Base-by-base conservation (phyloP, 2,797 vertebrate genomes). In the Cottoperca gobio region DNA sequence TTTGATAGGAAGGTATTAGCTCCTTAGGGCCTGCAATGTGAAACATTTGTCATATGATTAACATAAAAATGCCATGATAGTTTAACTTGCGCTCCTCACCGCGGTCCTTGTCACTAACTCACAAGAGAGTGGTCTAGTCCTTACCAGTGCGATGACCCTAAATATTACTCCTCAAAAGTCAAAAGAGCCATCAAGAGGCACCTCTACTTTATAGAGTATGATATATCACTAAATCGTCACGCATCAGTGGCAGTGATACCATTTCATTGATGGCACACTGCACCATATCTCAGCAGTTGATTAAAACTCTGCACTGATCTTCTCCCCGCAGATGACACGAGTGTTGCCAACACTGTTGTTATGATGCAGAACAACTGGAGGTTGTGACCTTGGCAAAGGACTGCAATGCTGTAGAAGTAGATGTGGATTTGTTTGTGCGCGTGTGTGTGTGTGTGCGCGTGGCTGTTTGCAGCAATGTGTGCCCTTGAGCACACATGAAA, bases 381-480 rank as follows among this genome's bases (percentile, higher is more conserved):
- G 88, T 85, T 64, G n/a, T 61, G 86, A 89, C 88, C 84, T 92
- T 90, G 85, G 73, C 24, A 8, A 73, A 78, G 69, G 76, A 83
- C 73, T 68, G 83, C 76, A 69, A 40, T 45, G 55, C 66, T 48
- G 40, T 58, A 35, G 13, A 72, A 53, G 35, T 16, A 66, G 12
- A 40, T 23, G 31, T 55, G 43, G 37, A 63, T 72, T 31, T 58
- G 43, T 70, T 21, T 72, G 31, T 60, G 35, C 5, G 33, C 39
- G 35, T 46, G 46, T 50, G 31, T 45, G 42, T 14, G 13, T 42
- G 40, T 49, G 48, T 49, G 48, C 49, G 21, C 16, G 49, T 26
- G 57, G 6, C 7, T 40, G 21, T 24, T 16, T 17, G 13, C 5
- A 40, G 19, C 21, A 5, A 31, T 40, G 58, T 48, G 48, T 49